phyloP scores from a whole-genome alignment of 2,797 vertebrate genomes.

The Anguilla obscura region DNA sequence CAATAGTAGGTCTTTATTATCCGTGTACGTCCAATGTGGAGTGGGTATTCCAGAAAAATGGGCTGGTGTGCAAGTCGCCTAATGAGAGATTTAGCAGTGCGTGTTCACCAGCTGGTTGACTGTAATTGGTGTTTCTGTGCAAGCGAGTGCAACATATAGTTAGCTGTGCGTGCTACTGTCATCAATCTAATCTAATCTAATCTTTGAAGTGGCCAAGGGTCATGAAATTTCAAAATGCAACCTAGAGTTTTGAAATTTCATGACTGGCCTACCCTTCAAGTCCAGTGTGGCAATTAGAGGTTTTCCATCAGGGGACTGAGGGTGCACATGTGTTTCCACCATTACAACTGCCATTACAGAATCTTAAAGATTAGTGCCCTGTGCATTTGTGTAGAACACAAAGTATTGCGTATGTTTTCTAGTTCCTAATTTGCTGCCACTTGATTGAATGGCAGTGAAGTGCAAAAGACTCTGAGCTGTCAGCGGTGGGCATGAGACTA shows the following conservation, averaged over 20 bases:
- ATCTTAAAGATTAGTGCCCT: neutral
- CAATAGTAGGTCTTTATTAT: neutral
- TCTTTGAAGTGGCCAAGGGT: neutral
- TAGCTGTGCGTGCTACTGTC: too few relatives aligned
- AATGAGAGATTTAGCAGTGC: neutral
- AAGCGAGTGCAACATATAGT: neutral
- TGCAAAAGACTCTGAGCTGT: neutral
- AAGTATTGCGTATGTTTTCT: neutral
- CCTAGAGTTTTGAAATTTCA: neutral
- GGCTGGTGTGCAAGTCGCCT: neutral
- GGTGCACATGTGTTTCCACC: neutral
- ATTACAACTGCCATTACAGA: neutral
- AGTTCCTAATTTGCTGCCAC: neutral
- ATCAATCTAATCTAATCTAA: neutral
- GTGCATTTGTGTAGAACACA: neutral
- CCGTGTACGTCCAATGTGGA: neutral
- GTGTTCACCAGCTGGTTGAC: neutral
- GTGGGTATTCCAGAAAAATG: neutral
- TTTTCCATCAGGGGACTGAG: neutral
- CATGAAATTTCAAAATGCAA: neutral
- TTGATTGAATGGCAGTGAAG: neutral
- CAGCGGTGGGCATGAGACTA: constrained; percentile 8
- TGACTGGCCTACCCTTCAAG: neutral
- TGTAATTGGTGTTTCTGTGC: neutral
- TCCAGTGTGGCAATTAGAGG: neutral